Percentiles rank a stretch among this genome's conserved stretches.
phyloP scores from a whole-genome alignment of 2,888 invertebrate genomes.

The Polia nebulosa region DNA sequence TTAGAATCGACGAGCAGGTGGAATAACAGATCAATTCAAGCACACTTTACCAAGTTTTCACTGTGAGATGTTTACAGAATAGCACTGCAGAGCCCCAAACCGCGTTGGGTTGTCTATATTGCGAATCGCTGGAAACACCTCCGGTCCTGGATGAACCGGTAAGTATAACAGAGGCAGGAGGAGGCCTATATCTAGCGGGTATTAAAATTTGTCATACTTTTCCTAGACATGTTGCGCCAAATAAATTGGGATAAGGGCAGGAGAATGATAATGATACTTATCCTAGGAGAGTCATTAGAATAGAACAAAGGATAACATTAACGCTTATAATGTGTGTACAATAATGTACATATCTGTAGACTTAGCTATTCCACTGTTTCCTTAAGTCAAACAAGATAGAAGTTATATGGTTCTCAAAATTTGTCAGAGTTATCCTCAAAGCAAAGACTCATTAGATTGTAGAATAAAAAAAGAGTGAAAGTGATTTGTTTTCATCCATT shows the following conservation, averaged over 20 bases:
- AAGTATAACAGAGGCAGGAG: not conserved
- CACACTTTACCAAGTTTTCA: too few species aligned
- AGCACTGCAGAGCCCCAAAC: too few species aligned
- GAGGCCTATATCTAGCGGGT: not conserved
- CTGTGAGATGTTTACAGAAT: too few species aligned
- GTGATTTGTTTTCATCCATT: conserved; percentile 1
- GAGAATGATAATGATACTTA: conserved; percentile 16
- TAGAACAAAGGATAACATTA: conserved; percentile 24
- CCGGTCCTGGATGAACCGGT: not conserved
- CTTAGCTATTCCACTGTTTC: conserved; percentile 11
- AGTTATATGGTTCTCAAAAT: conserved; percentile 25
- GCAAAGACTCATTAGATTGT: not conserved
- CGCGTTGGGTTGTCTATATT: too few species aligned
- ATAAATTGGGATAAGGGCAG: too few species aligned
- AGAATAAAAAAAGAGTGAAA: conserved; percentile 19
- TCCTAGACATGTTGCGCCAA: too few species aligned
- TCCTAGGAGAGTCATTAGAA: not conserved
- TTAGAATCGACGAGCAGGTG: too few species aligned
- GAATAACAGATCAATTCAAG: too few species aligned
- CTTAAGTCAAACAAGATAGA: conserved; percentile 3
- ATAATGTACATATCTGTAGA: not conserved
- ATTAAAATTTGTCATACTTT: too few species aligned
- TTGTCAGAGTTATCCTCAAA: conserved; percentile 6
- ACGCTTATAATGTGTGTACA: not conserved
- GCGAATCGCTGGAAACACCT: too few species aligned